A percentile compares a stretch with the other conserved stretches of the same genome.
Evolutionary conservation across 2,888 invertebrate species (phyloP).

Genomic region (Diarsia brunnea): DNA sequence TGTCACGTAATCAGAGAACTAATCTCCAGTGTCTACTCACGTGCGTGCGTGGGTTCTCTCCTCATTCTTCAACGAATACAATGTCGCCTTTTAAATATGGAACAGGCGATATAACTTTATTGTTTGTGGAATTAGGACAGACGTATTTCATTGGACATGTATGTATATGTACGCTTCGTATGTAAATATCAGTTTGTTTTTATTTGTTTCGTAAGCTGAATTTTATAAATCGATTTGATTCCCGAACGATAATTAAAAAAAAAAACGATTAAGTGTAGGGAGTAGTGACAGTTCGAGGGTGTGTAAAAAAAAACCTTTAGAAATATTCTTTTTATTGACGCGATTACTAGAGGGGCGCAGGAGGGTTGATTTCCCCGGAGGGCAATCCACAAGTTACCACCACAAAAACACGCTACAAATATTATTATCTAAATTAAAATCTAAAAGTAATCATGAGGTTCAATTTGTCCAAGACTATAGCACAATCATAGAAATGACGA

Average conservation of each 20-base stretch:
- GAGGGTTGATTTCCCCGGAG: slow-evolving; percentile 81
- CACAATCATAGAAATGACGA: slow-evolving; percentile 37
- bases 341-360: slow-evolving; percentile 27
- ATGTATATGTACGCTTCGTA: slow-evolving; percentile 15
- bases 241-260: slow-evolving; percentile 3
- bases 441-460: slow-evolving; percentile 74
- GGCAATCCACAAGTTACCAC: slow-evolving; percentile 75
- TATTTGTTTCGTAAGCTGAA: slow-evolving; percentile 4
- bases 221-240: background rate
- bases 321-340: slow-evolving; percentile 40
- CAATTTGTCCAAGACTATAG: slow-evolving; percentile 65
- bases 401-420: slow-evolving; percentile 65
- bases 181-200: slow-evolving; percentile 21
- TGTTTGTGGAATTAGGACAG: slow-evolving; percentile 60
- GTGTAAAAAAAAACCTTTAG: slow-evolving; percentile 36
- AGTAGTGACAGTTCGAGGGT: slow-evolving; percentile 19
- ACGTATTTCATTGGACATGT: slow-evolving; percentile 23
- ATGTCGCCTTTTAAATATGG: slow-evolving; percentile 78
- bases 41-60: slow-evolving; percentile 82
- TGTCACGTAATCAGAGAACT: slow-evolving; percentile 86
- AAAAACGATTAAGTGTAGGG: background rate
- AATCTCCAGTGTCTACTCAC: slow-evolving; percentile 87
- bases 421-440: slow-evolving; percentile 83
- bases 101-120: slow-evolving; percentile 66
- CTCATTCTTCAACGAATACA: slow-evolving; percentile 77